A percentile compares a stretch with the other conserved stretches of the same genome.
phyloP scores from a whole-genome alignment of 2,113 vertebrate genomes.

The Apus apus region DNA sequence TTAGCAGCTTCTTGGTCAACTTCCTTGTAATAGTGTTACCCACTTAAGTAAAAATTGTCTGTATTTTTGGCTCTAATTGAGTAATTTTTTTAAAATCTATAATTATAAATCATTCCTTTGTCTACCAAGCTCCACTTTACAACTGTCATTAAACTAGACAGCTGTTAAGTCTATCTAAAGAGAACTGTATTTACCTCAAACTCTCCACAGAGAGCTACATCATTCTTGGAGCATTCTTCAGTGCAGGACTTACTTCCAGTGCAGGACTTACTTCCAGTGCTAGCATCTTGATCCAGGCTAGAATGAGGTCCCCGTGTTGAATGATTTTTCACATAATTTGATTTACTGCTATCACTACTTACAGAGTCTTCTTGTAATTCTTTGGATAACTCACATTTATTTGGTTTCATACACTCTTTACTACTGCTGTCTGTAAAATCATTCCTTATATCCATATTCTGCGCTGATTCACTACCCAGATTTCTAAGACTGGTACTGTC shows the following conservation, averaged over 20 bases:
- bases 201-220: slow-evolving; percentile 50
- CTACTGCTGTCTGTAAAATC: not conserved
- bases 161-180: not conserved
- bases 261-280: slow-evolving; percentile 21
- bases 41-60: not conserved
- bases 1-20: not conserved
- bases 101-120: not conserved
- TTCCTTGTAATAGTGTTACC: not conserved
- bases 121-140: not conserved
- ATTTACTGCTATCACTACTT: not conserved
- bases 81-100: not conserved
- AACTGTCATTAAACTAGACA: not conserved
- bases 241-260: slow-evolving; percentile 16
- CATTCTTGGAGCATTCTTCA: slow-evolving; percentile 48
- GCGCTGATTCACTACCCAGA: slow-evolving; percentile 2
- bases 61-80: not conserved
- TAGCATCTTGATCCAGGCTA: not conserved
- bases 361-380: not conserved
- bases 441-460: slow-evolving; percentile 14
- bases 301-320: not conserved
- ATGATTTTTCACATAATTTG: not conserved
- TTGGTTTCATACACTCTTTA: not conserved
- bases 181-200: slow-evolving; percentile 67
- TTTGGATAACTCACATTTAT: not conserved
- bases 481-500: not conserved